Conservation (phyloP, 2,888 invertebrate species). For the Drosophila nr. perissopoda region DNA sequence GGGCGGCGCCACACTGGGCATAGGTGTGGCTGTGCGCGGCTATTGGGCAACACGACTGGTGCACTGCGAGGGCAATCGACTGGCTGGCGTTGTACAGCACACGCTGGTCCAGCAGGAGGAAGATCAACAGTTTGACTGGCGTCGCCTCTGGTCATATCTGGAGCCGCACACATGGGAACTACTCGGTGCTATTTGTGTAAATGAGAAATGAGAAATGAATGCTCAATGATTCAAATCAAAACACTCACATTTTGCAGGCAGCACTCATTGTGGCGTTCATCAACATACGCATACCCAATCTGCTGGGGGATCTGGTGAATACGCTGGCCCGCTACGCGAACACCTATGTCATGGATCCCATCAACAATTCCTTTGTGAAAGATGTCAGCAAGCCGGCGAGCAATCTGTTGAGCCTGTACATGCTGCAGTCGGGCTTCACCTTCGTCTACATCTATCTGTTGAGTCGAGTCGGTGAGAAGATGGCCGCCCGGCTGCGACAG, state of each 20-base stretch:
- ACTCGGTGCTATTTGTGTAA: constrained; percentile 91
- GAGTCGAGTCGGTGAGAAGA: constrained; percentile 94
- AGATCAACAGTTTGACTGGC: constrained; percentile 91
- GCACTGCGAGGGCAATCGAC: constrained; percentile 82
- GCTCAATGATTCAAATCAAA: background rate
- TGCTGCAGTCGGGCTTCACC: constrained; percentile 90
- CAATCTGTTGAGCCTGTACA: constrained; percentile 83
- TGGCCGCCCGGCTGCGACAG: constrained; percentile 92
- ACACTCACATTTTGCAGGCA: constrained; percentile 87
- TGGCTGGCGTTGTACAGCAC: constrained; percentile 77
- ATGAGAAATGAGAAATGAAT: constrained; percentile 10
- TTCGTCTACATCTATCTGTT: constrained; percentile 95
- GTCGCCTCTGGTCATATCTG: constrained; percentile 89
- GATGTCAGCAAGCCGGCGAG: constrained; percentile 83
- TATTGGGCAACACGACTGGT: constrained; percentile 43
- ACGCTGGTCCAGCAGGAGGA: constrained; percentile 85
- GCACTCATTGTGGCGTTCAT: constrained; percentile 94
- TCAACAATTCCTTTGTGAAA: constrained; percentile 82
- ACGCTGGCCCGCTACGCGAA: constrained; percentile 88
- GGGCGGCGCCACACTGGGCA: constrained; percentile 75
- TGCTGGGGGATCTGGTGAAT: constrained; percentile 93
- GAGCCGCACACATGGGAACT: constrained; percentile 92
- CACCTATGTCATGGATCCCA: constrained; percentile 84
- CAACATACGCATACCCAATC: constrained; percentile 95
- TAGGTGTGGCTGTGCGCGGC: constrained; percentile 73